Percentiles rank a stretch among this genome's conserved stretches.
Evolutionary conservation across 1,140 invertebrate species (phyloP).

Genomic region (Melitaea cinxia): DNA sequence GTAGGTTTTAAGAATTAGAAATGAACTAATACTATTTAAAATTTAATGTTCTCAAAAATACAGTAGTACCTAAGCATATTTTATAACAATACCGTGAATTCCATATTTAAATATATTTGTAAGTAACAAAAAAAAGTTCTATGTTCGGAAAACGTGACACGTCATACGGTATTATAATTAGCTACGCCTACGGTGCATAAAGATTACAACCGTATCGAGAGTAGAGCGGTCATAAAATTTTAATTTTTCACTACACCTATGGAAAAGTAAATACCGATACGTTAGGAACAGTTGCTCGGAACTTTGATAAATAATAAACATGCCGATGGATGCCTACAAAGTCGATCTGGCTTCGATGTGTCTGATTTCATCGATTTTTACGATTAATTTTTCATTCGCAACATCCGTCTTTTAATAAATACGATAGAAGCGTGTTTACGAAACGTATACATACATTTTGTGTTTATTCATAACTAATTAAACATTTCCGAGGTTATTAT

Average conservation of each 20-base stretch:
- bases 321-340: not conserved
- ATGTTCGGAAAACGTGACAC: not conserved
- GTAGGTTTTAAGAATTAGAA: no score
- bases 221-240: not conserved
- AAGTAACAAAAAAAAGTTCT: not conserved
- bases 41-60: no score
- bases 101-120: not conserved
- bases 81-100: no score
- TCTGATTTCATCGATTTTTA: slow-evolving; percentile 3
- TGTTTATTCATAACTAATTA: no score
- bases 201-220: not conserved
- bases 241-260: not conserved
- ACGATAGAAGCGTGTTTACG: no score
- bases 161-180: not conserved
- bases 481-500: no score
- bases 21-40: no score
- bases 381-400: not conserved
- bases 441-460: no score
- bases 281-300: not conserved
- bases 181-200: not conserved
- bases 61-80: no score
- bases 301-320: slow-evolving; percentile 8
- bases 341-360: not conserved
- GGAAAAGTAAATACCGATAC: not conserved
- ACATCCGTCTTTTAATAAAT: not conserved